Evolutionary conservation across 2,888 invertebrate species (phyloP).

Genomic region (Clostera curtula): DNA sequence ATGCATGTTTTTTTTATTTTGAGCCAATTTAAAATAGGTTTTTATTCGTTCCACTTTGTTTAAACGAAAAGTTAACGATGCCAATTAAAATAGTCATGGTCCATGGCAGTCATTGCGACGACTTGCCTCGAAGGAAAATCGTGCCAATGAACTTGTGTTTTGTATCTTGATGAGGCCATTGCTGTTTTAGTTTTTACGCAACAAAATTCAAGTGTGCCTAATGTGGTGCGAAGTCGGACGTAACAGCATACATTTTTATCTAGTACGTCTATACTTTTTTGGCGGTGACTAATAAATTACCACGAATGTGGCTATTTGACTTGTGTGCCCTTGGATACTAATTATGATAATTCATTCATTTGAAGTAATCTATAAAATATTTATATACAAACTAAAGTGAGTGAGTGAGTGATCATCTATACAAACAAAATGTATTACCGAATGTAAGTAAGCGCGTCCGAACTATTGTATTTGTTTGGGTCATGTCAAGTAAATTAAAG

Average conservation of each 20-base stretch:
- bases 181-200: conserved; percentile 41
- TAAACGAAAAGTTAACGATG: conserved; percentile 28
- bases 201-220: conserved; percentile 24
- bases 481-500: too few relatives aligned
- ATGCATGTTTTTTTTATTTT: too few relatives aligned
- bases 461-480: too few relatives aligned
- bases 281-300: conserved; percentile 18
- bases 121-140: conserved; percentile 37
- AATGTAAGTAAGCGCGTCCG: too few relatives aligned
- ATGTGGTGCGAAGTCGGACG: conserved; percentile 15
- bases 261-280: too few relatives aligned
- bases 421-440: too few relatives aligned
- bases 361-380: conserved; percentile 13
- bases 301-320: conserved; percentile 23
- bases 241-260: conserved; percentile 8
- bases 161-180: conserved; percentile 37
- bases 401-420: too few relatives aligned
- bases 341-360: conserved; percentile 16
- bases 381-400: conserved; percentile 12
- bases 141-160: conserved; percentile 65
- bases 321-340: conserved; percentile 23
- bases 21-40: too few relatives aligned
- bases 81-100: conserved; percentile 47
- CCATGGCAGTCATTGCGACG: conserved; percentile 42
- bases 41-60: too few relatives aligned